Evolutionary conservation across 2,113 vertebrate genomes (phyloP), one percentile per base, ranked within the genome.

Genomic region (Gopherus evgoodei): DNA sequence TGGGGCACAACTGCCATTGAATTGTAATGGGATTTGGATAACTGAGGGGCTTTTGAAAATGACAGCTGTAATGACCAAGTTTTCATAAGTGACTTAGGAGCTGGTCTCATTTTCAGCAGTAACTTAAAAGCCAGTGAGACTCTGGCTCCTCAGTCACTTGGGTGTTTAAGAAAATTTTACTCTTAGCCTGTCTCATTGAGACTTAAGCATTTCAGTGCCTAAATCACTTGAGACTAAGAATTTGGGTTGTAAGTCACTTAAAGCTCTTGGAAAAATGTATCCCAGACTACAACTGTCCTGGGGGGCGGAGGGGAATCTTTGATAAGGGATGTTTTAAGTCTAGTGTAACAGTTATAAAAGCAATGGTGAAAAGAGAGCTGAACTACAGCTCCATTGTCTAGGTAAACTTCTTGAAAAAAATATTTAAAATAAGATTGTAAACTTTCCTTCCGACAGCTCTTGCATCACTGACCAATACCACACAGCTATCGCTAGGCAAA

Each of bases 101-200:
- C 65, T 72, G 8, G 8, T 38, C 19, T 72, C 19, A 38, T 38
- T 72, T 72, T 38, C 5, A 5, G n/a, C 16, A 72, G 65, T 72
- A 72, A 72, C 31, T 38, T 38, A 72, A 19, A 19, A 1, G 25
- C 6, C 7, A 35, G 57, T 0, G 17, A 52, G 16, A 49, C 21
- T 88, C 54, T 24, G 27, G 7, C 14, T 89, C 54, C 88, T 69
- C 47, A 19, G 5, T 35, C n/a, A 17, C 38, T 22, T 8, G 11
- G 9, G 0, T 0, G 0, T 31, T 24, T 1, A 8, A 27, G 21
- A 35, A 88, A 92, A 49, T 2, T 1, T 52, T 8, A 19, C 29
- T 14, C 2, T 3, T 2, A 12, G n/a, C 56, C 2, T 0, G 0
- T 2, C 11, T 22, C 0, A 2, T 21, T 65, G 75, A 1, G 1